phyloP scores from a whole-genome alignment of 2,888 invertebrate species.

The Galerucella pusilla region DNA sequence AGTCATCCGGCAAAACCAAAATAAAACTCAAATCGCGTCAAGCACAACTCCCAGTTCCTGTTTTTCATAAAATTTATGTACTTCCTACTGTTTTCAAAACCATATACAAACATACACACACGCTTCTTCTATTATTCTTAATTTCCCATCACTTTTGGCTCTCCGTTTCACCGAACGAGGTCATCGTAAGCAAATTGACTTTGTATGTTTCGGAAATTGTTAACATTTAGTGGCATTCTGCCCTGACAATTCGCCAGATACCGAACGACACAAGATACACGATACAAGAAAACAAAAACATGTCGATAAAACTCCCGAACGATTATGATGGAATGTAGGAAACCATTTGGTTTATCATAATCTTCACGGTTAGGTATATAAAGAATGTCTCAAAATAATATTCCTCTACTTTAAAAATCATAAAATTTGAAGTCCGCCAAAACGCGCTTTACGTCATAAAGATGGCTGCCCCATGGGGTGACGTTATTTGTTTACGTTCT shows the following conservation, averaged over 20 bases:
- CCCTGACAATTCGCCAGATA: constrained; percentile 21
- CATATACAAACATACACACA: background rate
- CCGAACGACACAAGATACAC: constrained; percentile 24
- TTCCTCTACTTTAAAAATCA: too few relatives aligned
- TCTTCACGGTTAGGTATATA: background rate
- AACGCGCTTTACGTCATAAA: too few relatives aligned
- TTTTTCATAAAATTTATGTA: constrained; percentile 17
- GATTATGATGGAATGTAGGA: constrained; percentile 5
- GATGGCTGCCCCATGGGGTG: too few relatives aligned
- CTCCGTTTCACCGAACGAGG: background rate
- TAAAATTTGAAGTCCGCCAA: too few relatives aligned
- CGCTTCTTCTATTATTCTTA: constrained; percentile 14
- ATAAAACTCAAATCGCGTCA: background rate
- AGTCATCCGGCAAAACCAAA: constrained; percentile 3
- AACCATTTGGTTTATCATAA: background rate
- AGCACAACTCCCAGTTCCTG: constrained; percentile 11
- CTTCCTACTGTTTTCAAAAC: constrained; percentile 13
- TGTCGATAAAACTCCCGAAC: constrained; percentile 5
- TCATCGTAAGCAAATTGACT: constrained; percentile 59
- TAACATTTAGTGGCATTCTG: constrained; percentile 50
- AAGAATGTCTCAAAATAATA: too few relatives aligned
- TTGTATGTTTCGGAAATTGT: constrained; percentile 64
- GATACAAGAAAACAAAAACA: constrained; percentile 19
- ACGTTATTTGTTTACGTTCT: too few relatives aligned
- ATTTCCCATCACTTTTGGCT: constrained; percentile 14